Evolutionary conservation across 1,140 invertebrate species (phyloP), one percentile per base, ranked within the genome.

Genomic region (Calosoma granatense): DNA sequence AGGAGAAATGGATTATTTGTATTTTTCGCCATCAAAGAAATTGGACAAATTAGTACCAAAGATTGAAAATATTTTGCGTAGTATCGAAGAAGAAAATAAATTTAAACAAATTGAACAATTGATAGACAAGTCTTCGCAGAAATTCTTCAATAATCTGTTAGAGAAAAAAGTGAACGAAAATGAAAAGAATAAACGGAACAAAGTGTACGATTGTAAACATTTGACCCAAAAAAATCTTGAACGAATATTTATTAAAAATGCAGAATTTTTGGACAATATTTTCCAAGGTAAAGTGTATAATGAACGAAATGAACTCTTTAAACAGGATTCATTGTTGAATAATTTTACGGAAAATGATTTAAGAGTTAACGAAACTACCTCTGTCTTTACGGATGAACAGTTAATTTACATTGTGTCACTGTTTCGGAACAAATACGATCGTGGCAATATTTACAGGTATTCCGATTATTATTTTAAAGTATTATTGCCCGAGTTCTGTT

Each of bases 321-420:
- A 47, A 47, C 9, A 12, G 17, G 41, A 47, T 47, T 12, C 41
- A 3, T 17, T 17, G 3, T 12, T 12, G 17, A 47, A 47, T 47
- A 47, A 47, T 47, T 6, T 9, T 17, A 47, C 41, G 3, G 17
- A 47, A 47, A 47, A 47, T 47, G 41, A 47, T 47, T 47, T 47
- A 47, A 9, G 41, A 47, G 15, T 47, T 17, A 47, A 47, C 15
- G 41, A 47, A 17, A 47, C 41, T 4, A 47, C 41, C 3, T 11
- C 9, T 47, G 17, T 47, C 3, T 47, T 47, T 47, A 47, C 41
- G 17, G 6, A 47, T 12, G 41, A 47, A 4, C 41, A 47, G 17
- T 47, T 47, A 47, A 11, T 47, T 11, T 17, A 47, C 17, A 47
- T 47, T 47, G 15, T 47, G 17, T 12, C 9, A 12, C 17, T 47